These are phyloP conservation scores for Teleogryllus occipitalis DNA, from an alignment of 1,140 invertebrate genomes.

Conservation along the genomic window DNA sequence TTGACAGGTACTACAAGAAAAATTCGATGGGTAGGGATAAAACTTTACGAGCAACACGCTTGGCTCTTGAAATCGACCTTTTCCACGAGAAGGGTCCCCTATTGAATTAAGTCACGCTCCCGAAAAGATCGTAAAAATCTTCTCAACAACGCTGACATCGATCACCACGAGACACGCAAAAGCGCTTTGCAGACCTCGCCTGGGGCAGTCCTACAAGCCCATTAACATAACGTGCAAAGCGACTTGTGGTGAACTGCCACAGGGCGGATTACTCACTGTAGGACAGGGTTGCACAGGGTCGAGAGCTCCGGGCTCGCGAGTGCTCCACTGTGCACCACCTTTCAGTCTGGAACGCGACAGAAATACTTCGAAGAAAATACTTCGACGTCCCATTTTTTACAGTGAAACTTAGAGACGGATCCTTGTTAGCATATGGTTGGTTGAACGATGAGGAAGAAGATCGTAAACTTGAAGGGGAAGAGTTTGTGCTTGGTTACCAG, in stretches of 20 bases:
- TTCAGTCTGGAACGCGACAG: no score
- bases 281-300: no score
- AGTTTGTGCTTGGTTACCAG: no score
- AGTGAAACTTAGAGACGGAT: no score
- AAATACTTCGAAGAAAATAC: no score
- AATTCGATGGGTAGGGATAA: not conserved
- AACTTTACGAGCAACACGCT: not conserved
- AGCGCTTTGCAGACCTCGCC: not conserved
- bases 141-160: not conserved
- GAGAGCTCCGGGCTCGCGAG: no score
- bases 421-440: no score
- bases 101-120: not conserved
- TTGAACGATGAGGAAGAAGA: no score
- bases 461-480: no score
- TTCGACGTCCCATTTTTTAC: no score
- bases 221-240: not conserved
- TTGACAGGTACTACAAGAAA: not conserved
- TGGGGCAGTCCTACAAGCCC: not conserved
- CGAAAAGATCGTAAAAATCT: not conserved
- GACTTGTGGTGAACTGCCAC: not conserved
- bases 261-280: not conserved
- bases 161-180: not conserved
- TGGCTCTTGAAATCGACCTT: not conserved
- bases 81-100: not conserved
- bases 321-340: no score